A percentile compares a stretch with the other conserved stretches of the same genome.
phyloP scores from a whole-genome alignment of 1,140 invertebrate species.

The roundworm (Caenorhabditis elegans) region DNA sequence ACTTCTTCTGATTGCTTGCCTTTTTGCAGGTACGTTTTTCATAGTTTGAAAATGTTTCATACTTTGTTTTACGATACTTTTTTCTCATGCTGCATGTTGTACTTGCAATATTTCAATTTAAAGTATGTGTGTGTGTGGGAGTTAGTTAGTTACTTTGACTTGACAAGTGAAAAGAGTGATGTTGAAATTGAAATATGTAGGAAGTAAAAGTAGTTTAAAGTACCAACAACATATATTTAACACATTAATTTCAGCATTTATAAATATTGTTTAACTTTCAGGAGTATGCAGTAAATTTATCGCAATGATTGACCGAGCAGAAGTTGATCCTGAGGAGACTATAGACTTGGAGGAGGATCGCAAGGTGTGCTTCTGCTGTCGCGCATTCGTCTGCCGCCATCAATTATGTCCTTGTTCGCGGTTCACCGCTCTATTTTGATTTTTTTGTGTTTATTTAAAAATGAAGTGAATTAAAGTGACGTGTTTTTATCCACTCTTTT shows the following conservation, averaged over 20 bases:
- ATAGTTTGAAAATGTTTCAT: not conserved
- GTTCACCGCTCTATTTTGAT: slow-evolving; percentile 15
- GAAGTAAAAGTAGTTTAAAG: no score
- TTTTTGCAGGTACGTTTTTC: not conserved
- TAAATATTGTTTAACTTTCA: not conserved
- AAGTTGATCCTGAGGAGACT: not conserved
- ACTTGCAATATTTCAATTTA: not conserved
- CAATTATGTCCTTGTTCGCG: slow-evolving; percentile 34
- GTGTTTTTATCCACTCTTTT: no score
- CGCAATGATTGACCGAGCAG: not conserved
- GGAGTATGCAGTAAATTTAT: not conserved
- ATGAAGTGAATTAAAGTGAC: no score
- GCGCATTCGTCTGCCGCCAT: slow-evolving; percentile 37
- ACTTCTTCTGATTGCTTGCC: not conserved
- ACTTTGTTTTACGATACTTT: not conserved
- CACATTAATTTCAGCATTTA: no score
- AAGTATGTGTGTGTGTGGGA: not conserved
- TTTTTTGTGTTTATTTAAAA: not conserved
- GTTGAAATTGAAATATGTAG: no score
- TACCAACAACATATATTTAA: no score
- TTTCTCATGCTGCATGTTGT: not conserved
- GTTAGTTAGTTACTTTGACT: no score
- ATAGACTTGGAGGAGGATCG: slow-evolving; percentile 8
- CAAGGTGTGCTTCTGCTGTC: slow-evolving; percentile 36
- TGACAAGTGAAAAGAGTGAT: no score